A percentile compares a stretch with the other conserved stretches of the same genome.
phyloP scores from a whole-genome alignment of 2,113 vertebrate genomes.

The Leptodactylus fuscus region DNA sequence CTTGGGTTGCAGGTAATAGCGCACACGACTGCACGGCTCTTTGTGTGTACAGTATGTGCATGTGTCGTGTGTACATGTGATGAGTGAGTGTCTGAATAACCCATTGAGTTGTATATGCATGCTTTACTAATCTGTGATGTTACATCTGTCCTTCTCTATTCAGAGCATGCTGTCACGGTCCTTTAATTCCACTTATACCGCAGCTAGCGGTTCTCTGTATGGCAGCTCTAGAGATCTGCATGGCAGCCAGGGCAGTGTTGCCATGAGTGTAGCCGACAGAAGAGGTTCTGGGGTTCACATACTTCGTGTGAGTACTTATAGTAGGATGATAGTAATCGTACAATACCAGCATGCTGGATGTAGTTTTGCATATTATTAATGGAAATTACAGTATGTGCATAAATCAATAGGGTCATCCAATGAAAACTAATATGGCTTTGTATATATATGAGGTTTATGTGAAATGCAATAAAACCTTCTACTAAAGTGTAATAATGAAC shows the following conservation, averaged over 20 bases:
- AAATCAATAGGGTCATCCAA: background rate
- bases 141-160: constrained; percentile 85
- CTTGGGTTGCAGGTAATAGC: constrained; percentile 61
- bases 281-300: constrained; percentile 85
- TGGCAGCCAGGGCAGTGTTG: constrained; percentile 93
- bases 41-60: constrained; percentile 66
- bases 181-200: constrained; percentile 92
- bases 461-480: background rate
- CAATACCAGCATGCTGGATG: background rate
- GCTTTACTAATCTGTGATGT: constrained; percentile 83
- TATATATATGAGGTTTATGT: background rate
- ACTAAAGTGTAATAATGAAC: background rate
- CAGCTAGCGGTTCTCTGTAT: constrained; percentile 90
- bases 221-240: constrained; percentile 94
- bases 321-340: constrained; percentile 61
- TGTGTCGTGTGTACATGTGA: constrained; percentile 67
- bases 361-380: background rate
- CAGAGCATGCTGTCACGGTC: constrained; percentile 96
- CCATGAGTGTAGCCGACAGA: constrained; percentile 89
- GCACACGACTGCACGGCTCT: constrained; percentile 54
- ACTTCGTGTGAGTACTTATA: constrained; percentile 90
- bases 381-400: background rate
- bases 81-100: constrained; percentile 71
- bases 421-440: background rate
- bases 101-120: constrained; percentile 76